Conservation (phyloP, 2,797 vertebrate species). For the Arctocebus calabarensis region DNA sequence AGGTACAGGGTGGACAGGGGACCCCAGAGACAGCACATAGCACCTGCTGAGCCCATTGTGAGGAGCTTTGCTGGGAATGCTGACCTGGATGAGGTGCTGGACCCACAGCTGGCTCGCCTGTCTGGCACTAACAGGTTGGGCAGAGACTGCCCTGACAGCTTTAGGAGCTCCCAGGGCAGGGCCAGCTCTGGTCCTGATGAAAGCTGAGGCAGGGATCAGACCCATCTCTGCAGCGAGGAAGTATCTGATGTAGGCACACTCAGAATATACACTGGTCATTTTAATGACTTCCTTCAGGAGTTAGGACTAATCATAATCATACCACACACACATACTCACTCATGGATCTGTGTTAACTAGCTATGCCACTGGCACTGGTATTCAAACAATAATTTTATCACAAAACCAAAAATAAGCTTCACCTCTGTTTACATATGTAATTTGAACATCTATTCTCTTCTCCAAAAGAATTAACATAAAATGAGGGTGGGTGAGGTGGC, state of each 20-base stretch:
- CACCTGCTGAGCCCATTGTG: fast-evolving
- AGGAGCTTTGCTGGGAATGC: neutral
- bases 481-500: neutral
- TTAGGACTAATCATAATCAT: neutral
- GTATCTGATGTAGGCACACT: too few species aligned
- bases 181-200: neutral
- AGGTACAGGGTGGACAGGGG: neutral
- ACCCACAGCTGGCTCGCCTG: fast-evolving
- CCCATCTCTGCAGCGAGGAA: neutral
- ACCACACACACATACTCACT: too few species aligned
- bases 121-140: neutral
- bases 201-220: neutral
- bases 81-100: neutral
- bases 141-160: neutral
- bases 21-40: neutral
- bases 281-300: neutral
- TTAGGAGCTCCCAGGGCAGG: neutral
- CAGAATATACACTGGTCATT: neutral
- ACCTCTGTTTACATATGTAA: neutral
- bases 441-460: neutral
- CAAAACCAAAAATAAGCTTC: neutral
- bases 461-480: neutral
- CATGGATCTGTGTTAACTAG: neutral
- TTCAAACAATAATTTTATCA: neutral
- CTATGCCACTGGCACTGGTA: neutral